Percentiles rank a stretch among this genome's conserved stretches.
Conservation (phyloP, 2,113 vertebrate species). For the Coturnix japonica region DNA sequence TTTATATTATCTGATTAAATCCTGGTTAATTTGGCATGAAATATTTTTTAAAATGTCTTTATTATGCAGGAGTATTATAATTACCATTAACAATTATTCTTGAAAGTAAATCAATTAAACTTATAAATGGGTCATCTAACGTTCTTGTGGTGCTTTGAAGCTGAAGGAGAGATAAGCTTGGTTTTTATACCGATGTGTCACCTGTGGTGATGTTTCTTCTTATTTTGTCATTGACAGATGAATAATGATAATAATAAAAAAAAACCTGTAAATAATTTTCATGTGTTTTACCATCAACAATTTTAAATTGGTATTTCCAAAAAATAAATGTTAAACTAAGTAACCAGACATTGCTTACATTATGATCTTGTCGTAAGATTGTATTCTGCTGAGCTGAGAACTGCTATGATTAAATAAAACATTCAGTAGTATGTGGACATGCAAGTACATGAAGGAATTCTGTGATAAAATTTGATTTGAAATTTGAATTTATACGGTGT, state of each 20-base stretch:
- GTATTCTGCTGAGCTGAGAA: not conserved
- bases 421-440: not conserved
- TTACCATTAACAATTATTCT: not conserved
- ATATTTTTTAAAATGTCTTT: not conserved
- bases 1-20: not conserved
- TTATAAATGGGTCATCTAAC: not conserved
- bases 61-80: not conserved
- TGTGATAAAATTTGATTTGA: not conserved
- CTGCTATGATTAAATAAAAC: too few relatives aligned
- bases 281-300: not conserved
- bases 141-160: not conserved
- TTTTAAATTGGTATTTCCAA: not conserved
- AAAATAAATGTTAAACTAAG: not conserved
- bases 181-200: not conserved
- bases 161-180: not conserved
- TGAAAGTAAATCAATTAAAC: not conserved
- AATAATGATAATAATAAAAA: not conserved
- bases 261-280: not conserved
- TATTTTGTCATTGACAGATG: not conserved
- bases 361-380: not conserved
- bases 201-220: not conserved
- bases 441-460: rapidly evolving
- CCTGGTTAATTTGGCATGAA: not conserved
- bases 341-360: not conserved
- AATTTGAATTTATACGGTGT: not conserved